Conservation (phyloP, 2,113 vertebrate species). For the Reinhardtius hippoglossoides region DNA sequence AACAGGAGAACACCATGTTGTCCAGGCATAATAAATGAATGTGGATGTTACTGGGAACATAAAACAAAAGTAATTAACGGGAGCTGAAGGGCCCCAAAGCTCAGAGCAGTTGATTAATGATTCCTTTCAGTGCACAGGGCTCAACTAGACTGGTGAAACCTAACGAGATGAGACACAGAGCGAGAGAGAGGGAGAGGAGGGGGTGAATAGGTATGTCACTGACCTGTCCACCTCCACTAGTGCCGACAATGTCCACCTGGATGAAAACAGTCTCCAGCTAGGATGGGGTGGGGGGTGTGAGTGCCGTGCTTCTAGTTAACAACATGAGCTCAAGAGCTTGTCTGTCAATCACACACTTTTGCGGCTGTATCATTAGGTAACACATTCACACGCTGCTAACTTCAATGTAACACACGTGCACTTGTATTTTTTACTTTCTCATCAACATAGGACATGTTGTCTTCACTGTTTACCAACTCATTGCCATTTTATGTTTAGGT, state of each 20-base stretch:
- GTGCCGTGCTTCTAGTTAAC: too few species aligned
- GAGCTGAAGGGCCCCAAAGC: slow-evolving; percentile 64
- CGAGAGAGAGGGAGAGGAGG: background rate
- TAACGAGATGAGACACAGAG: slow-evolving; percentile 7
- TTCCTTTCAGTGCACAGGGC: slow-evolving; percentile 53
- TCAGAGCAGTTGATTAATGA: slow-evolving; percentile 74
- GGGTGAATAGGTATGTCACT: slow-evolving; percentile 9
- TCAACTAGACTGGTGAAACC: slow-evolving; percentile 44
- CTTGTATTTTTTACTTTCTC: too few species aligned
- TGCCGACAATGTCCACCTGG: background rate
- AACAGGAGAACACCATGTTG: slow-evolving; percentile 30
- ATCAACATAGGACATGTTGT: too few species aligned
- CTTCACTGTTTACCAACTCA: too few species aligned
- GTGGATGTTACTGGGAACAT: slow-evolving; percentile 59
- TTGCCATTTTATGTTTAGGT: too few species aligned
- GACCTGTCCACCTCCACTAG: slow-evolving; percentile 21
- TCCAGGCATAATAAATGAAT: slow-evolving; percentile 61
- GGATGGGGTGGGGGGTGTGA: too few species aligned
- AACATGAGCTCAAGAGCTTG: too few species aligned
- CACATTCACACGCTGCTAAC: too few species aligned
- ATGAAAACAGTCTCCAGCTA: background rate
- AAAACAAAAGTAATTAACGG: slow-evolving; percentile 76
- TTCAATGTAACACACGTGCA: too few species aligned
- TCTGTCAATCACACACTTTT: background rate
- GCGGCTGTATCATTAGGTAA: too few species aligned